A percentile compares a stretch with the other conserved stretches of the same genome.
Evolutionary conservation across 2,888 invertebrate species (phyloP).

Genomic region (Gari tellinella): DNA sequence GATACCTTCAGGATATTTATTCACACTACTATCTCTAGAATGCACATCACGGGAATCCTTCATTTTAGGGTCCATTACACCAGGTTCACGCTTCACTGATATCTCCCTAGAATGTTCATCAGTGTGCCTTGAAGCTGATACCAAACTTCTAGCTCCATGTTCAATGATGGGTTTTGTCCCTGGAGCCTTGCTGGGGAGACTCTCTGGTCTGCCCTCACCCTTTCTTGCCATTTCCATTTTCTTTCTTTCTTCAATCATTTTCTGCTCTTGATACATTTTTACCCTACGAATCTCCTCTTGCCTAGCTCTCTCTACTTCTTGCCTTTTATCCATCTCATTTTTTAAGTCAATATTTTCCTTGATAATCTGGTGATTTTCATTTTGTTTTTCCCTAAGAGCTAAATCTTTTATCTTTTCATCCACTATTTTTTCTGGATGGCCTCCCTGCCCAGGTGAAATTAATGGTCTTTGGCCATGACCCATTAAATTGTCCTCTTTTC

Average conservation of each 20-base stretch:
- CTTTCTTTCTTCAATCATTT: slow-evolving; percentile 83
- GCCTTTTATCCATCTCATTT: slow-evolving; percentile 81
- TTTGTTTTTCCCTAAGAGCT: slow-evolving; percentile 80
- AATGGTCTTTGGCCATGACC: slow-evolving; percentile 32
- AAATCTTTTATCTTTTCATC: slow-evolving; percentile 65
- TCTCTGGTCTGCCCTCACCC: slow-evolving; percentile 49
- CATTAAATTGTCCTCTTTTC: slow-evolving; percentile 42
- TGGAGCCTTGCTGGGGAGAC: slow-evolving; percentile 45
- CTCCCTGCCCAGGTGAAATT: slow-evolving; percentile 36
- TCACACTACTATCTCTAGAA: slow-evolving; percentile 47
- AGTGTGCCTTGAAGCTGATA: slow-evolving; percentile 20
- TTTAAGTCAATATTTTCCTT: slow-evolving; percentile 84
- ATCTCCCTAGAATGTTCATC: slow-evolving; percentile 32
- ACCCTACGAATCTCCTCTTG: slow-evolving; percentile 80
- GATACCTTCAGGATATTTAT: slow-evolving; percentile 25
- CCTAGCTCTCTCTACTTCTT: slow-evolving; percentile 61
- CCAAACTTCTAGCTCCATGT: slow-evolving; percentile 31
- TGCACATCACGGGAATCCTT: slow-evolving; percentile 35
- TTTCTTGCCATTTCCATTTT: slow-evolving; percentile 55
- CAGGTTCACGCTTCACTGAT: slow-evolving; percentile 34
- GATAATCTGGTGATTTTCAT: slow-evolving; percentile 83
- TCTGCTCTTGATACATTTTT: slow-evolving; percentile 87
- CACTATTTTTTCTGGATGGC: slow-evolving; percentile 11
- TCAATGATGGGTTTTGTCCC: slow-evolving; percentile 56
- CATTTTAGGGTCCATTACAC: slow-evolving; percentile 29